Percentiles rank a stretch among this genome's conserved stretches.
Conservation (phyloP, 2,797 vertebrate genomes). For the Peromyscus nudipes region DNA sequence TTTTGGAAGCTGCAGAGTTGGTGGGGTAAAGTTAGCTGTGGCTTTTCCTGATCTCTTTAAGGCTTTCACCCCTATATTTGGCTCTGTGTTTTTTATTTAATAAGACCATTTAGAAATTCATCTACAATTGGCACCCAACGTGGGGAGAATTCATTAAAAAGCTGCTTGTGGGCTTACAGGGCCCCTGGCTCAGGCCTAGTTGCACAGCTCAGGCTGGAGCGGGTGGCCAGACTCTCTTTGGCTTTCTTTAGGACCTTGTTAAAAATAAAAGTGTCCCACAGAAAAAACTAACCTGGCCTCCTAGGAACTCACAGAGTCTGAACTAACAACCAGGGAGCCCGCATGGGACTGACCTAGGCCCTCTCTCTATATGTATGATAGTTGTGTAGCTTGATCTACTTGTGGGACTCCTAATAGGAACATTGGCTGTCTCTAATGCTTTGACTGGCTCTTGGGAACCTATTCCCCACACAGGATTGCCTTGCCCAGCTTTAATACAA, state of each 20-base stretch:
- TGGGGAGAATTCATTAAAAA: too few relatives aligned
- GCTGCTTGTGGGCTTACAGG: too few relatives aligned
- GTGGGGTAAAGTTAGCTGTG: too few relatives aligned
- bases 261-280: background rate
- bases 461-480: background rate
- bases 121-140: too few relatives aligned
- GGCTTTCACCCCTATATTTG: too few relatives aligned
- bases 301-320: background rate
- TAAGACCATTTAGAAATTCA: too few relatives aligned
- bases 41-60: too few relatives aligned
- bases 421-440: background rate
- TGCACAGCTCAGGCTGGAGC: too few relatives aligned
- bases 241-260: background rate
- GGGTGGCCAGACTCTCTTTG: too few relatives aligned
- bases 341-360: background rate
- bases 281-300: background rate
- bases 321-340: background rate
- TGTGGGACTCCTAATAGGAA: background rate
- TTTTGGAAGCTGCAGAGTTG: too few relatives aligned
- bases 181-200: too few relatives aligned
- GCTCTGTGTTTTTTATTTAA: too few relatives aligned
- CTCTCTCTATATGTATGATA: background rate
- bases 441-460: background rate
- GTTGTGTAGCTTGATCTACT: background rate
- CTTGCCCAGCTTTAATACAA: background rate